A percentile compares a stretch with the other conserved stretches of the same genome.
These are phyloP conservation scores for Druon quercuslanigerum DNA, from an alignment of 1,140 invertebrate genomes.

Conservation along the genomic window DNA sequence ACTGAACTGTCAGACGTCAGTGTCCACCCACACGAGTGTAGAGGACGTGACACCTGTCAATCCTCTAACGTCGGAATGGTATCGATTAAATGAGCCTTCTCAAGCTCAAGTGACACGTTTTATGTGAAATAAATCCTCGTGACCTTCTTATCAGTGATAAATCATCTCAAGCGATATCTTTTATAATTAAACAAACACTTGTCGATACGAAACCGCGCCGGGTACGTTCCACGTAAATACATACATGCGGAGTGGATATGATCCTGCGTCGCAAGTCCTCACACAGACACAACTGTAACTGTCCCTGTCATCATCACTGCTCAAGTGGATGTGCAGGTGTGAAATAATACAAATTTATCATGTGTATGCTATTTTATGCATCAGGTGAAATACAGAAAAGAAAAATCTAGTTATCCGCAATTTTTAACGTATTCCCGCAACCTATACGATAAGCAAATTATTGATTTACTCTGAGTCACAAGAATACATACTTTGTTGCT, in stretches of 20 bases:
- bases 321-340: slow-evolving; percentile 70
- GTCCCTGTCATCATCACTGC: slow-evolving; percentile 71
- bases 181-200: neutral
- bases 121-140: neutral
- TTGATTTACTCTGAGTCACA: too few relatives aligned
- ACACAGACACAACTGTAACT: slow-evolving; percentile 69
- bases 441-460: too few relatives aligned
- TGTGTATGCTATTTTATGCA: neutral
- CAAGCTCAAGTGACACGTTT: neutral
- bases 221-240: neutral
- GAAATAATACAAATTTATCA: slow-evolving; percentile 25
- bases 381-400: too few relatives aligned
- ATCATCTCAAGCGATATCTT: neutral
- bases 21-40: neutral
- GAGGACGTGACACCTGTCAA: neutral
- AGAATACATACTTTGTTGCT: too few relatives aligned
- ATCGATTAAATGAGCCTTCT: slow-evolving; percentile 18
- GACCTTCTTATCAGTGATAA: neutral
- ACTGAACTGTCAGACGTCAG: neutral
- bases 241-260: slow-evolving; percentile 44
- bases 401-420: too few relatives aligned
- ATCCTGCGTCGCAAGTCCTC: slow-evolving; percentile 61
- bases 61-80: neutral
- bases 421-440: too few relatives aligned
- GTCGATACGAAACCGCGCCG: neutral